Percentiles rank a stretch among this genome's conserved stretches.
Evolutionary conservation across 2,113 vertebrate species (phyloP).

Genomic region (Xiphorhynchus elegans): DNA sequence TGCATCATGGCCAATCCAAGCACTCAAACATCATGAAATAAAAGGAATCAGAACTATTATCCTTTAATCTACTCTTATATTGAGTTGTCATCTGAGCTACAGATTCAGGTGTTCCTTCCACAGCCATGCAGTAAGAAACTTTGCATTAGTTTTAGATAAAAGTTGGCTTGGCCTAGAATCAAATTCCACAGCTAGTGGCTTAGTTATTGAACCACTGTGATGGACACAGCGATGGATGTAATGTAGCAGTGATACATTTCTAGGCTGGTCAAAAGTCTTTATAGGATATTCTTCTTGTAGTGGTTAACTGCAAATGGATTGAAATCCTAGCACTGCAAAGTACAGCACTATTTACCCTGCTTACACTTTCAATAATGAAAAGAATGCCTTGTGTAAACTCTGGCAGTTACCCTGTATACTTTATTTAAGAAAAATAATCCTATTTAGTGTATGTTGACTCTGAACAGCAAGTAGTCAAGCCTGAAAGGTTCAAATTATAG

Average conservation of each 20-base stretch:
- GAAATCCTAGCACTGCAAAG: neutral
- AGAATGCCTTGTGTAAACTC: constrained; percentile 13
- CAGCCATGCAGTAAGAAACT: neutral
- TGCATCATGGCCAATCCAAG: neutral
- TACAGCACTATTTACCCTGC: neutral
- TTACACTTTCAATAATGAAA: constrained; percentile 35
- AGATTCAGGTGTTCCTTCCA: neutral
- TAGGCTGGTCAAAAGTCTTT: neutral
- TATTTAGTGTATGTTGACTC: neutral
- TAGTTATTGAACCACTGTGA: constrained; percentile 1
- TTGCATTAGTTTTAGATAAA: constrained; percentile 19
- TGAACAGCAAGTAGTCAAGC: constrained; percentile 16
- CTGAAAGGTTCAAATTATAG: constrained; percentile 25
- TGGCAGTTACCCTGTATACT: constrained; percentile 42
- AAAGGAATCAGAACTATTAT: neutral
- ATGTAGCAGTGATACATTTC: neutral
- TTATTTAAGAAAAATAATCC: neutral
- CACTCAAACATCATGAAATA: neutral
- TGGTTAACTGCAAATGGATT: constrained; percentile 23
- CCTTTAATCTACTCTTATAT: neutral
- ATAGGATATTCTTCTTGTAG: neutral
- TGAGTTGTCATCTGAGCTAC: neutral
- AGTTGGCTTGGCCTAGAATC: neutral
- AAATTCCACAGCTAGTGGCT: constrained; percentile 6
- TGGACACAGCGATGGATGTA: neutral